Percentiles rank a stretch among this genome's conserved stretches.
These are phyloP conservation scores for Bothrops alternatus DNA, from an alignment of 2,797 vertebrate genomes.

Conservation along the genomic window DNA sequence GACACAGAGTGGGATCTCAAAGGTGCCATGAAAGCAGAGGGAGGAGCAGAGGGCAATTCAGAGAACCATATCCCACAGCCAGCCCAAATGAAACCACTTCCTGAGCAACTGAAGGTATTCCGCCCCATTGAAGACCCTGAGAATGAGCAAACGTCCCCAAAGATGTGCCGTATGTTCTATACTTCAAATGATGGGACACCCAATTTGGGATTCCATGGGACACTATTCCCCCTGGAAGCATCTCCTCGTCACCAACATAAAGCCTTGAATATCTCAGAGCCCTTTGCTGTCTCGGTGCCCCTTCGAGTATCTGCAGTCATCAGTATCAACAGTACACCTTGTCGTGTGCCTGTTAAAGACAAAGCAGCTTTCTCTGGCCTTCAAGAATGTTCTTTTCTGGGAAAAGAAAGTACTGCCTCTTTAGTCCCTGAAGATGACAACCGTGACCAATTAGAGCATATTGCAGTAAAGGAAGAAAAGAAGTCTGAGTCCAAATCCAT, in stretches of 20 bases:
- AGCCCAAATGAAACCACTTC: constrained; percentile 73
- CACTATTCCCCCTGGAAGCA: constrained; percentile 90
- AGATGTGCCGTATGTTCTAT: constrained; percentile 91
- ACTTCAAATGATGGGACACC: constrained; percentile 78
- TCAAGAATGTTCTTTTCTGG: constrained; percentile 70
- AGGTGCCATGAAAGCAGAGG: constrained; percentile 69
- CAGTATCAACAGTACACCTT: constrained; percentile 93
- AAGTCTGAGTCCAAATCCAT: neutral
- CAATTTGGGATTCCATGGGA: constrained; percentile 86
- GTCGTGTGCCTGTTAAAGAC: constrained; percentile 81
- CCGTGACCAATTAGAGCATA: constrained; percentile 40
- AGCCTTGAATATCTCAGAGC: constrained; percentile 95
- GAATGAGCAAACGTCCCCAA: constrained; percentile 84
- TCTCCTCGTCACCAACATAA: constrained; percentile 91
- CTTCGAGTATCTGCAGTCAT: constrained; percentile 93
- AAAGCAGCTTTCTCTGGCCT: constrained; percentile 74
- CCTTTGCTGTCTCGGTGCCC: constrained; percentile 92
- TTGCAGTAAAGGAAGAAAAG: constrained; percentile 52
- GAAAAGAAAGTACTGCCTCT: constrained; percentile 47
- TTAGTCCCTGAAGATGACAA: constrained; percentile 36
- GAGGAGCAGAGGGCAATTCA: constrained; percentile 62
- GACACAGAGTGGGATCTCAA: constrained; percentile 83
- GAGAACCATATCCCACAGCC: constrained; percentile 56
- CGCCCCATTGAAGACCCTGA: constrained; percentile 81
- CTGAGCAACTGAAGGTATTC: constrained; percentile 95